A percentile compares a stretch with the other conserved stretches of the same genome.
These are phyloP conservation scores for Nasua narica DNA, from an alignment of 2,797 vertebrate genomes.

Conservation along the genomic window DNA sequence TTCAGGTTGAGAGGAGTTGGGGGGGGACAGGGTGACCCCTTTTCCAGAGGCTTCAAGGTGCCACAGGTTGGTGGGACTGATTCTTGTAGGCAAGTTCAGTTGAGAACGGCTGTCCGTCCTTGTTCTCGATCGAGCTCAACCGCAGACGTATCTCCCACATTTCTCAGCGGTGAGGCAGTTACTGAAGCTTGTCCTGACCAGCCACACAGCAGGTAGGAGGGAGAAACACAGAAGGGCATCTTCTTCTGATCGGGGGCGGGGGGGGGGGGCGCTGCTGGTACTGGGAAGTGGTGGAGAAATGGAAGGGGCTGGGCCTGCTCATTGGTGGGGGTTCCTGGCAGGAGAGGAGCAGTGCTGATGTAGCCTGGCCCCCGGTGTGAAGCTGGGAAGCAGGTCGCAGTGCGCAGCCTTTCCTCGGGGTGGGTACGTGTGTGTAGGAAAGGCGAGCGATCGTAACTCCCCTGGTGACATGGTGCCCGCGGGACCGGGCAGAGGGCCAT, in stretches of 20 bases:
- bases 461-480: background rate
- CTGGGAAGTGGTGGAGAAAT: too few species aligned
- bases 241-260: background rate
- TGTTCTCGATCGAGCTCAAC: background rate
- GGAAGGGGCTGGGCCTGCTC: background rate
- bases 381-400: background rate
- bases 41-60: background rate
- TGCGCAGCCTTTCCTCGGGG: background rate
- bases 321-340: background rate
- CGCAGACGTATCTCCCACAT: rapidly evolving
- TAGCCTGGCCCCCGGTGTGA: background rate
- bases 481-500: background rate
- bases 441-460: background rate
- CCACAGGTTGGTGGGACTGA: background rate
- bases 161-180: background rate
- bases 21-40: background rate
- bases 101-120: background rate
- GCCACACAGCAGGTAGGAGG: background rate
- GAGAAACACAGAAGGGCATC: background rate
- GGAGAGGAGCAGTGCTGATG: background rate
- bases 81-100: background rate
- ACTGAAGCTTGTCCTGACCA: background rate
- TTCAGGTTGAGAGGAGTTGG: too few species aligned
- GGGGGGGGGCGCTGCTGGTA: background rate
- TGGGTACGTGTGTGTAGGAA: background rate